Base-by-base conservation (phyloP, 1,140 invertebrate species). In the Bombus huntii region DNA sequence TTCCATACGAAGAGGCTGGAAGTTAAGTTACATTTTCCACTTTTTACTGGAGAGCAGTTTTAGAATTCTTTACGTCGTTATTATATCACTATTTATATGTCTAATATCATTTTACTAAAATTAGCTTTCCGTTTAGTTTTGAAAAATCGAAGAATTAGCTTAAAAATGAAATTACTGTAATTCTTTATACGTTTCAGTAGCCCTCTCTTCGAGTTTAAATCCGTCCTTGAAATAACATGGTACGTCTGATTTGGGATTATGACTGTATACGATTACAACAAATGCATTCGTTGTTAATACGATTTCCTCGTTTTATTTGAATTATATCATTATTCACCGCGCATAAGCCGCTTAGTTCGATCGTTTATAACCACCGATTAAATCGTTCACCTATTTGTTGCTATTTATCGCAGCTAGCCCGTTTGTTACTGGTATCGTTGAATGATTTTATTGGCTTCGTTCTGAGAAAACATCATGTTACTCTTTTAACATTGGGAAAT, bases 301-400 rank as follows among this genome's bases (percentile, higher is more conserved):
- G 71, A 31, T 47, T 73, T 73, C 44, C 71, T 22, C 71, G 42
- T 73, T 73, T 73, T 25, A n/a, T 42, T 73, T 31, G 71, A 44
- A n/a, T 73, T 28, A 18, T 42, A 44, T 44, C 42, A 47, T 73
- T 73, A 73, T 47, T 71, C 25, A 42, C 13, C 9, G 0, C 42
- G 28, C n/a, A 18, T 73, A 44, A 44, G 5, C 8, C 13, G 71
- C n/a, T 28, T 68, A 68, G 34, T 22, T 8, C 8, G 42, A 6
- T 44, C n/a, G 71, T 73, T 44, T 31, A 73, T 73, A 4, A 1
- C 3, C 28, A 18, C 3, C n/a, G 71, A 73, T 31, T 73, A 31
- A 73, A 73, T 73, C 31, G 44, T 47, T 31, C 71, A 25, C 13
- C 5, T 9, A 42, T 31, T 71, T 42, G 12, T 73, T n/a, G 5